Conservation (phyloP, 2,113 vertebrate genomes). For the Ardeotis arabs region DNA sequence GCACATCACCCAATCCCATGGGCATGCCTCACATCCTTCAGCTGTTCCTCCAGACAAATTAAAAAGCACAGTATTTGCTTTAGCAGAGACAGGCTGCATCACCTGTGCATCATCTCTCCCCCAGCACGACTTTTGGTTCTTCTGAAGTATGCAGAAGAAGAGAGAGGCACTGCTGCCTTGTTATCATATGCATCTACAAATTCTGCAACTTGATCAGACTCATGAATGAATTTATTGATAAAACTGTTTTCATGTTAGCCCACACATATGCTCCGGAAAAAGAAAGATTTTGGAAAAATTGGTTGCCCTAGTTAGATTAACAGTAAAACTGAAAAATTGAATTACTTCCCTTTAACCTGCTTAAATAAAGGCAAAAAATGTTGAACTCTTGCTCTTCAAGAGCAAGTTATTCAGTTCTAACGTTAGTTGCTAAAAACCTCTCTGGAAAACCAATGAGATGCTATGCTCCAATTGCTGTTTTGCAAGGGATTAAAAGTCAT, state of each 20-base stretch:
- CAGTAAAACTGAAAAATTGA: neutral
- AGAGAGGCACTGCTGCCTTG: neutral
- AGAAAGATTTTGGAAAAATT: neutral
- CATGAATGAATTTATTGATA: neutral
- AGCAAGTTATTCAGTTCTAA: neutral
- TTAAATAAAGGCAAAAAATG: neutral
- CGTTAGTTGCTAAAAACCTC: neutral
- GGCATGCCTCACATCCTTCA: neutral
- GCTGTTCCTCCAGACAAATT: neutral
- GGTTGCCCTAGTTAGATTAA: neutral
- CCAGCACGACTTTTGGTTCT: neutral
- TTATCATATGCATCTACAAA: neutral
- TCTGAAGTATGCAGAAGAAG: neutral
- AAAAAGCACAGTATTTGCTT: neutral
- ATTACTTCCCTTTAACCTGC: neutral
- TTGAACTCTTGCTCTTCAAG: neutral
- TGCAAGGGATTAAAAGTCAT: conserved; percentile 14
- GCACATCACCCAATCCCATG: accelerated
- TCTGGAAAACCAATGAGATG: neutral
- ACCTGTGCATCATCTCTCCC: neutral
- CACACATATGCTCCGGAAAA: neutral
- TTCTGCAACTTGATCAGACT: neutral
- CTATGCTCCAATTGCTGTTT: neutral
- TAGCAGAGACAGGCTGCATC: neutral
- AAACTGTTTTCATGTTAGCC: neutral